A percentile compares a stretch with the other conserved stretches of the same genome.
Evolutionary conservation across 2,888 invertebrate species (phyloP).

Genomic region (Drosophila formosana): DNA sequence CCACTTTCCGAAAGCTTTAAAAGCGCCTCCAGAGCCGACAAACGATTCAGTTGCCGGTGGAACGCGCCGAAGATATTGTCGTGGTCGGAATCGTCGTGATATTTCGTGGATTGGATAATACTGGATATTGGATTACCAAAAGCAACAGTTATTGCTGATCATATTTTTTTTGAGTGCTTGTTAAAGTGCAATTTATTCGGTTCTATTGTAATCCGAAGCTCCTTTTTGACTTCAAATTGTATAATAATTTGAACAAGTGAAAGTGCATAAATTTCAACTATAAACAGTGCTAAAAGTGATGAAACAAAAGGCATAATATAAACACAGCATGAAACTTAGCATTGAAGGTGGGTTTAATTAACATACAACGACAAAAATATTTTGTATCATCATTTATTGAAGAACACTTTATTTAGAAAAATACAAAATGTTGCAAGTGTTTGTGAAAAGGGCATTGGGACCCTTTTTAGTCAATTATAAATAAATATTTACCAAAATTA

Average conservation of each 20-base stretch:
- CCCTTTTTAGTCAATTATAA: too few species aligned
- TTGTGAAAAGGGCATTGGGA: too few species aligned
- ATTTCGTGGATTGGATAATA: constrained; percentile 12
- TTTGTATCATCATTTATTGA: too few species aligned
- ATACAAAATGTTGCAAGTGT: too few species aligned
- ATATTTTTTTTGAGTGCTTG: constrained; percentile 21
- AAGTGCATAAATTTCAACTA: constrained; percentile 32
- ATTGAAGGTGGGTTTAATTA: constrained; percentile 62
- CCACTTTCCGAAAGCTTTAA: constrained; percentile 80
- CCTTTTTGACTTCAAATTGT: constrained; percentile 42
- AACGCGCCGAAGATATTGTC: constrained; percentile 50
- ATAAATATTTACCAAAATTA: too few species aligned
- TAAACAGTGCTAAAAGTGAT: constrained; percentile 12
- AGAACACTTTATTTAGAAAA: too few species aligned
- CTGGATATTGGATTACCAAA: constrained; percentile 51
- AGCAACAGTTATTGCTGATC: constrained; percentile 18
- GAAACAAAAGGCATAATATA: neutral
- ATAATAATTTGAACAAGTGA: constrained; percentile 36
- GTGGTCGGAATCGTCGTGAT: constrained; percentile 35
- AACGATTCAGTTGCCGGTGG: constrained; percentile 72
- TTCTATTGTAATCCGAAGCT: constrained; percentile 61
- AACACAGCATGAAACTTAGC: constrained; percentile 49
- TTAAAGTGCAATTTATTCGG: constrained; percentile 46
- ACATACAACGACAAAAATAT: neutral
- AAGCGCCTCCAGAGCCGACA: constrained; percentile 57